These are phyloP conservation scores for Psittacula cyanocephala DNA, from an alignment of 2,113 vertebrate genomes.

Conservation along the genomic window DNA sequence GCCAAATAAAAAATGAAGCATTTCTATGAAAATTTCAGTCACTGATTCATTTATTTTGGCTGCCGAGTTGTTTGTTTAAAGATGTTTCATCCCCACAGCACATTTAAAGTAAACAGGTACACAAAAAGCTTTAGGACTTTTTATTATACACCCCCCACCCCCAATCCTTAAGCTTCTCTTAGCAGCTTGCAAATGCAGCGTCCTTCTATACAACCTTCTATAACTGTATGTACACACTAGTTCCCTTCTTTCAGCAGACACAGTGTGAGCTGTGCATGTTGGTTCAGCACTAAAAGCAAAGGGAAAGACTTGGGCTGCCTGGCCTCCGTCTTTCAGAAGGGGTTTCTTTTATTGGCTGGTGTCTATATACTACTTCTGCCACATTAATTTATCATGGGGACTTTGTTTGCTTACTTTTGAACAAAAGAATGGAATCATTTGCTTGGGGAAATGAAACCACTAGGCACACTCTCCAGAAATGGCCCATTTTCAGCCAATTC, in stretches of 20 bases:
- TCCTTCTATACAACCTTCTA: background rate
- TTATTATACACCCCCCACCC: background rate
- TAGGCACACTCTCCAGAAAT: background rate
- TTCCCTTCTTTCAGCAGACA: background rate
- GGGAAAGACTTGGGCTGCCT: background rate
- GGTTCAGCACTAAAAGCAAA: background rate
- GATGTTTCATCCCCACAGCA: background rate
- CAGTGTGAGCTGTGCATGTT: fast-evolving
- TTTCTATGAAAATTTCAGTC: background rate
- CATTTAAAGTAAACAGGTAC: background rate
- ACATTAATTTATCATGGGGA: background rate
- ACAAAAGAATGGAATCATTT: background rate
- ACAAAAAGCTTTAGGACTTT: background rate
- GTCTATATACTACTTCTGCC: background rate
- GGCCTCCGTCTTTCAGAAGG: background rate
- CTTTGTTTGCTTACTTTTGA: background rate
- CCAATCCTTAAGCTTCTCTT: background rate
- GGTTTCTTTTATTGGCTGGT: background rate
- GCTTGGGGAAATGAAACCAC: background rate
- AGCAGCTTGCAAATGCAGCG: background rate
- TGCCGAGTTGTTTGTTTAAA: background rate
- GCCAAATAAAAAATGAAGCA: background rate
- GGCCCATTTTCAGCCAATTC: background rate
- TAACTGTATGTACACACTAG: fast-evolving
- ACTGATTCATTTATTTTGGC: background rate